Conservation (phyloP, 1,140 invertebrate genomes). For the Trichonephila clavata region DNA sequence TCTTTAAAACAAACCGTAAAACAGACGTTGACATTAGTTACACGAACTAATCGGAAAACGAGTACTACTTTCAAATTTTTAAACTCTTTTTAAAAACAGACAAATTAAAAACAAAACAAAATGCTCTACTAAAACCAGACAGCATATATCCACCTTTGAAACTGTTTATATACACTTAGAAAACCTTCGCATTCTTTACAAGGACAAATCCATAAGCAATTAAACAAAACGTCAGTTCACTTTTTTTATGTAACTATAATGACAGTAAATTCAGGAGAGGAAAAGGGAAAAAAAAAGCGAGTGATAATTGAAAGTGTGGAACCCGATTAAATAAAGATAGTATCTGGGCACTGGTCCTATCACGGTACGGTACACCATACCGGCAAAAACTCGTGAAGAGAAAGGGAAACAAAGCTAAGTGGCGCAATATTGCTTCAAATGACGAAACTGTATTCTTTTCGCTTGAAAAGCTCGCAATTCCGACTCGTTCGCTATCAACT, state of each 20-base stretch:
- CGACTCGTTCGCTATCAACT: slow-evolving; percentile 61
- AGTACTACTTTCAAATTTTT: too few relatives aligned
- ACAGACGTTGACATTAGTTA: too few relatives aligned
- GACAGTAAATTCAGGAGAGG: background rate
- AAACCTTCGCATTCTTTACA: background rate
- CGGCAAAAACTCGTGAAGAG: slow-evolving; percentile 29
- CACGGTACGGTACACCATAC: slow-evolving; percentile 56
- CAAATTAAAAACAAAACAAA: too few relatives aligned
- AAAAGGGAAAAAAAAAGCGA: background rate
- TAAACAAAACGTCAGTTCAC: background rate
- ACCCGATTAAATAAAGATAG: slow-evolving; percentile 50
- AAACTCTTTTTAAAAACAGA: too few relatives aligned
- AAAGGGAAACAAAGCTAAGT: slow-evolving; percentile 51
- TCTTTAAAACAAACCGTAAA: too few relatives aligned
- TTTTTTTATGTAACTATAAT: background rate
- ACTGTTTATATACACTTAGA: background rate
- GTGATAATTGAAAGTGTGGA: slow-evolving; percentile 37
- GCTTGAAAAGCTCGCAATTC: slow-evolving; percentile 66
- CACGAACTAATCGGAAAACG: too few relatives aligned
- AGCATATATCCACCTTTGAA: background rate
- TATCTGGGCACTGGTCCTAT: slow-evolving; percentile 57
- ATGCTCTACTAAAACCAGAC: too few relatives aligned
- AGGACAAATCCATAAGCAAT: background rate
- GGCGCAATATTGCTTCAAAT: slow-evolving; percentile 59
- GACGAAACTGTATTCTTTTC: slow-evolving; percentile 73